Evolutionary conservation across 2,113 vertebrate genomes (phyloP).

Genomic region (Apteryx mantelli): DNA sequence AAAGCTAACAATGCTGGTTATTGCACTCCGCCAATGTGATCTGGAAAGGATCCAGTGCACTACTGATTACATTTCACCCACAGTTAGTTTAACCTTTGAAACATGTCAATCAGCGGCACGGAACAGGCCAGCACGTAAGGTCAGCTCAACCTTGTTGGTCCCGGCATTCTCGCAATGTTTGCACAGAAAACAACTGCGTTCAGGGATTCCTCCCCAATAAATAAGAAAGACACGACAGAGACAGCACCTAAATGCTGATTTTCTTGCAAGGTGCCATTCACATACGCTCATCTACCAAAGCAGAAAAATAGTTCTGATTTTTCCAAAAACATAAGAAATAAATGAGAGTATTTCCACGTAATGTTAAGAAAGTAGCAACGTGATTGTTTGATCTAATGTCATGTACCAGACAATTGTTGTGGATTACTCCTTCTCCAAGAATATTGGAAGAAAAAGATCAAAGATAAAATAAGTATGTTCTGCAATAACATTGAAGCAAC

Average conservation of each 20-base stretch:
- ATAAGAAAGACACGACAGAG: not conserved
- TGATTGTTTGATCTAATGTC: not conserved
- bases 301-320: not conserved
- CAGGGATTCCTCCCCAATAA: slow-evolving; percentile 43
- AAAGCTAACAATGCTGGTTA: slow-evolving; percentile 61
- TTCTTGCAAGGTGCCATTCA: not conserved
- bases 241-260: not conserved
- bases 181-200: slow-evolving; percentile 53
- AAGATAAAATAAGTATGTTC: not conserved
- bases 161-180: slow-evolving; percentile 59
- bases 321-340: not conserved
- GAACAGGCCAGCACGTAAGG: slow-evolving; percentile 69
- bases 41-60: slow-evolving; percentile 67
- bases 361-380: not conserved
- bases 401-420: not conserved
- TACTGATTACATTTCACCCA: slow-evolving; percentile 70
- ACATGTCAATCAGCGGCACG: slow-evolving; percentile 64
- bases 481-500: not conserved
- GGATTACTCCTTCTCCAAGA: not conserved
- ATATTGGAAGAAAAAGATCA: not conserved
- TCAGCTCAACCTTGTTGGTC: slow-evolving; percentile 68
- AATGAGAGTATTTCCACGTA: no score
- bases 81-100: slow-evolving; percentile 82
- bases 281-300: not conserved
- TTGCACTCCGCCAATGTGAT: slow-evolving; percentile 59